Conservation (phyloP, 2,797 vertebrate genomes). For the Paratrypauchen microcephalus region DNA sequence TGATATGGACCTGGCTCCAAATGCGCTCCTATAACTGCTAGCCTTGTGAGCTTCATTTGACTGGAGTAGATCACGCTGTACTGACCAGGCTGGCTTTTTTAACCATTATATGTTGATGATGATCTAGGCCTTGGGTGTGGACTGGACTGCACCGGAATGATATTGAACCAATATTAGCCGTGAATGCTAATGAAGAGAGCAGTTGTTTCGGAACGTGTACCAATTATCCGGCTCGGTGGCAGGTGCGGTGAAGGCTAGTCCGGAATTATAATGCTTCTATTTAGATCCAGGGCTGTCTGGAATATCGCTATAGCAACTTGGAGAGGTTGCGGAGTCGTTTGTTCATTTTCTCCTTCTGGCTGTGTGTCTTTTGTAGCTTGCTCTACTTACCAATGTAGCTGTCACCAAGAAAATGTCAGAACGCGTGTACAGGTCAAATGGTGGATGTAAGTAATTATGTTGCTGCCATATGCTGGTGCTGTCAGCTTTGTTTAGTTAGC, state of each 20-base stretch:
- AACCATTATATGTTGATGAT: no score
- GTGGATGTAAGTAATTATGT: conserved; percentile 29
- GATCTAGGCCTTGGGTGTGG: conserved; percentile 2
- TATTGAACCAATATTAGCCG: conserved; percentile 45
- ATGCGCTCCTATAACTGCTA: no score
- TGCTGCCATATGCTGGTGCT: conserved; percentile 17
- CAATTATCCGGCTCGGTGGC: conserved; percentile 53
- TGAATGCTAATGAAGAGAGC: conserved; percentile 61
- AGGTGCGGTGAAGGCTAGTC: conserved; percentile 16
- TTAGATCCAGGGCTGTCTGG: conserved; percentile 21
- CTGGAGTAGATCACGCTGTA: no score
- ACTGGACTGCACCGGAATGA: conserved; percentile 25
- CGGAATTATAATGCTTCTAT: conserved; percentile 49
- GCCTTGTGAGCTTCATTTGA: no score
- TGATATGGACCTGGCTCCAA: no score
- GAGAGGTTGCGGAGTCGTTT: background rate
- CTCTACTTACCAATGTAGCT: conserved; percentile 8
- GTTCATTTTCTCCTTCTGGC: conserved; percentile 3
- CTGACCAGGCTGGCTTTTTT: no score
- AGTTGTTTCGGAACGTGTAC: conserved; percentile 41
- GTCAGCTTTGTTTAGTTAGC: background rate
- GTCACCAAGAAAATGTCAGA: conserved; percentile 38
- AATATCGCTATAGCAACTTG: conserved; percentile 17
- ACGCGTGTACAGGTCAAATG: conserved; percentile 27
- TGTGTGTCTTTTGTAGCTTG: conserved; percentile 9